Base-by-base conservation (phyloP, 2,888 invertebrate genomes). In the Drosophila meridiana region DNA sequence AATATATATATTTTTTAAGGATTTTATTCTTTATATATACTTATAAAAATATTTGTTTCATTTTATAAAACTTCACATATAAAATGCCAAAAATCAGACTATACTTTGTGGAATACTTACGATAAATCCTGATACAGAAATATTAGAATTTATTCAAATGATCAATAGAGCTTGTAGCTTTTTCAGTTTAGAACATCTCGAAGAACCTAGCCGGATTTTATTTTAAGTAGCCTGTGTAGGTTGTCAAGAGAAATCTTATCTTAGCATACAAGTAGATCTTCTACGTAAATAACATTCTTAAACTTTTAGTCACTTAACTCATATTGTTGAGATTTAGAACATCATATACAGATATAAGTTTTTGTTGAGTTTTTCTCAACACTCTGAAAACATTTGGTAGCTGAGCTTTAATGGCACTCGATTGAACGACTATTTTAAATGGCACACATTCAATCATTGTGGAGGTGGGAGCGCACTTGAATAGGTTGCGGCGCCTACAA, bases 331-430 rank as follows among this genome's bases (percentile, higher is more conserved):
- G n/a, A n/a, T 20, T 32, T n/a, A 1, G 7, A 48, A 4, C 3
- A 14, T 14, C n/a, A 20, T 20, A 34, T 34, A 32, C 6, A 32
- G n/a, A 3, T 52, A 20, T 3, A 34, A 52, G 3, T 20, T 34
- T 52, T 20, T 7, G 3, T 34, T 34, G 36, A 56, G 32, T 40
- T 66, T 4, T 43, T 58, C 28, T 50, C 5, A 28, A 28, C n/a
- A 43, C 32, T 40, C 9, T 26, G 2, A 43, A 58, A 69, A n/a
- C 13, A 28, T 65, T 69, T 56, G 71, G 32, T 50, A 50, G 43
- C 30, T 55, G 45, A 38, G 36, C 47, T 62, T 48, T 36, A 63
- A 76, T 65, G 69, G n/a, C 65, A 48, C 76, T 77, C 30, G 48
- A 69, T 20, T 28, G 26, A n/a, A 14, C 9, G 30, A 26, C 36